A percentile compares a stretch with the other conserved stretches of the same genome.
Evolutionary conservation across 37 sponge, comb jelly and placozoan genomes (phyloP).

Genomic region (Axinella damicornis): DNA sequence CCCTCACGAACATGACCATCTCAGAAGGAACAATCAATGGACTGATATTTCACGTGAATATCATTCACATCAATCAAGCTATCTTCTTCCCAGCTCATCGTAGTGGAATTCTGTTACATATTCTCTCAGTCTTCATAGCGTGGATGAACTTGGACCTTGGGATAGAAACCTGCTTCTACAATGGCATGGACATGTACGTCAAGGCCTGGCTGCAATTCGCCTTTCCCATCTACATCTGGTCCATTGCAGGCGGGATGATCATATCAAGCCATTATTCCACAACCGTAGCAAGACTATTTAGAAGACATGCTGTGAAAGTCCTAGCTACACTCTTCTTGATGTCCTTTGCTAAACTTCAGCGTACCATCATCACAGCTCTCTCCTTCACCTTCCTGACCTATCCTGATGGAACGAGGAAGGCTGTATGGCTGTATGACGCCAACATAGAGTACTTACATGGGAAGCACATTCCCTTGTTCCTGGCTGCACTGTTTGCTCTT

Average conservation of each 20-base stretch:
- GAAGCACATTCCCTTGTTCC: constrained; percentile 4
- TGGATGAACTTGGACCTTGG: constrained; percentile 25
- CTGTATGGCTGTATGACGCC: constrained; percentile 1
- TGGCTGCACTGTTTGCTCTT: neutral
- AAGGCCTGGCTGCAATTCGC: constrained; percentile 30
- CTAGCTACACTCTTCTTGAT: constrained; percentile 14
- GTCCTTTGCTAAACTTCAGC: constrained; percentile 14
- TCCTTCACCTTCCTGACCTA: neutral
- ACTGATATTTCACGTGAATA: constrained; percentile 11
- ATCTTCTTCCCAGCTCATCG: neutral
- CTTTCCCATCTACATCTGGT: constrained; percentile 19
- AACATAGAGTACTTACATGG: constrained; percentile 11
- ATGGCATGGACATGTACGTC: neutral
- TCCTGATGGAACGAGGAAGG: neutral
- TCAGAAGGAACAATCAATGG: constrained; percentile 14
- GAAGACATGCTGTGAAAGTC: neutral
- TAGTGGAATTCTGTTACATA: no score
- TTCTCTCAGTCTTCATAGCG: constrained; percentile 6
- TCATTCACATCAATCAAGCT: neutral
- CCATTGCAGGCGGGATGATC: neutral
- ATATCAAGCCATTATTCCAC: neutral
- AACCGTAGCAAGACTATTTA: neutral
- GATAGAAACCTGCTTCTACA: constrained; percentile 15
- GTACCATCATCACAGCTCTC: constrained; percentile 5
- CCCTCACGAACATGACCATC: neutral